phyloP scores from a whole-genome alignment of 1,140 invertebrate species.

The Ceratoteleas bidentatus region DNA sequence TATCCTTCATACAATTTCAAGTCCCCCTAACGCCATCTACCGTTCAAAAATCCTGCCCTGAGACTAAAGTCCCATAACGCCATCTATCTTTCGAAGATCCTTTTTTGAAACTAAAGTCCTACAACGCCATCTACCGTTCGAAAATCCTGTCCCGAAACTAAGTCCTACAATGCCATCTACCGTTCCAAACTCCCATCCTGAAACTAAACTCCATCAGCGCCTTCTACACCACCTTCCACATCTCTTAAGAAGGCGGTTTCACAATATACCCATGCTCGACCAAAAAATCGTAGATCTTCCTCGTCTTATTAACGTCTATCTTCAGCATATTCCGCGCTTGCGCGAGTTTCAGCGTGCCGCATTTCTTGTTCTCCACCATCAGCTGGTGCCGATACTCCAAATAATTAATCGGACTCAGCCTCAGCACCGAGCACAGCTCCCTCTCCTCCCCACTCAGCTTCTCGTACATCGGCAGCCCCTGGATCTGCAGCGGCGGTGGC shows the following conservation, averaged over 20 bases:
- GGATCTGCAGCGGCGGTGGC: conserved; percentile 88
- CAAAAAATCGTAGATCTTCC: conserved; percentile 93
- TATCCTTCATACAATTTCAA: no score
- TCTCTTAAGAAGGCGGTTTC: conserved; percentile 73
- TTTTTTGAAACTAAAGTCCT: no score
- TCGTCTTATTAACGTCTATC: conserved; percentile 96
- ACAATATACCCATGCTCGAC: conserved; percentile 87
- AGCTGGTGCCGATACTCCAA: conserved; percentile 89
- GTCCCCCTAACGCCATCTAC: no score
- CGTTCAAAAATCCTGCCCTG: no score
- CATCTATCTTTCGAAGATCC: no score
- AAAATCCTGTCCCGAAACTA: no score
- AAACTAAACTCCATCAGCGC: not conserved
- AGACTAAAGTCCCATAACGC: no score
- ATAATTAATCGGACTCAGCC: conserved; percentile 89
- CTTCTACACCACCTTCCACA: not conserved
- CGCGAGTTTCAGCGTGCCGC: conserved; percentile 86
- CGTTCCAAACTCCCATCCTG: no score
- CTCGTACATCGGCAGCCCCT: conserved; percentile 89
- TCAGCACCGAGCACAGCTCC: conserved; percentile 87
- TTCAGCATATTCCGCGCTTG: conserved; percentile 92
- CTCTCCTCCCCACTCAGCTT: conserved; percentile 87
- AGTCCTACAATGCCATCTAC: not conserved
- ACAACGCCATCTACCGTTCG: no score
- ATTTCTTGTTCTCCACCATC: conserved; percentile 88